These are phyloP conservation scores for Cydia pomonella DNA, from an alignment of 1,140 invertebrate species.

Conservation along the genomic window DNA sequence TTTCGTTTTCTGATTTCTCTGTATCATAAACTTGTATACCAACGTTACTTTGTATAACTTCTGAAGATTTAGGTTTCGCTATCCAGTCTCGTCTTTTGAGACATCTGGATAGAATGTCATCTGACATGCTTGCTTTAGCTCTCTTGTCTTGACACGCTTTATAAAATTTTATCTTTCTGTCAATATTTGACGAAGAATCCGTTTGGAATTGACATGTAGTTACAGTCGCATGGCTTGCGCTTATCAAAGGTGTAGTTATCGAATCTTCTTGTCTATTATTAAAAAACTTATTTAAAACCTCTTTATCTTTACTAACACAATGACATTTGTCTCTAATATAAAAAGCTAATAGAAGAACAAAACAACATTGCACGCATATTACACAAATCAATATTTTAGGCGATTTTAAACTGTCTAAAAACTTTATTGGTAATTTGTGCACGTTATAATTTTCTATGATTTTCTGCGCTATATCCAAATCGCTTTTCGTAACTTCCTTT, in stretches of 20 bases:
- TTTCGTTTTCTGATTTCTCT: neutral
- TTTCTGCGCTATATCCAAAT: neutral
- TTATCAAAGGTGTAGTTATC: slow-evolving; percentile 65
- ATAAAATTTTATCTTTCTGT: slow-evolving; percentile 65
- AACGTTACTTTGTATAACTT: neutral
- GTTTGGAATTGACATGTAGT: slow-evolving; percentile 57
- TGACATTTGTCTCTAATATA: slow-evolving; percentile 51
- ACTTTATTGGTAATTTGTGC: neutral
- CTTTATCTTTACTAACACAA: slow-evolving; percentile 53
- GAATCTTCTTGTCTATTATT: slow-evolving; percentile 65
- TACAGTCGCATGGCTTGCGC: slow-evolving; percentile 62
- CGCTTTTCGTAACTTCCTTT: neutral
- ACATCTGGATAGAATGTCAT: slow-evolving; percentile 72
- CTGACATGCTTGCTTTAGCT: slow-evolving; percentile 61
- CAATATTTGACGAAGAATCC: slow-evolving; percentile 56
- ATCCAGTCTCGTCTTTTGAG: slow-evolving; percentile 64
- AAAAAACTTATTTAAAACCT: slow-evolving; percentile 54
- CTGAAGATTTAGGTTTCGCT: slow-evolving; percentile 32
- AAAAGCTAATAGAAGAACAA: slow-evolving; percentile 59
- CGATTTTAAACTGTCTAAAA: neutral
- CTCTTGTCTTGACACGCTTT: slow-evolving; percentile 64
- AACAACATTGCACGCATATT: slow-evolving; percentile 55
- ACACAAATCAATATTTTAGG: slow-evolving; percentile 46
- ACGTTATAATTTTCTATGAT: neutral
- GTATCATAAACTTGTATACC: neutral